These are phyloP conservation scores for Trinorchestia longiramus DNA, from an alignment of 1,140 invertebrate genomes.

Conservation along the genomic window DNA sequence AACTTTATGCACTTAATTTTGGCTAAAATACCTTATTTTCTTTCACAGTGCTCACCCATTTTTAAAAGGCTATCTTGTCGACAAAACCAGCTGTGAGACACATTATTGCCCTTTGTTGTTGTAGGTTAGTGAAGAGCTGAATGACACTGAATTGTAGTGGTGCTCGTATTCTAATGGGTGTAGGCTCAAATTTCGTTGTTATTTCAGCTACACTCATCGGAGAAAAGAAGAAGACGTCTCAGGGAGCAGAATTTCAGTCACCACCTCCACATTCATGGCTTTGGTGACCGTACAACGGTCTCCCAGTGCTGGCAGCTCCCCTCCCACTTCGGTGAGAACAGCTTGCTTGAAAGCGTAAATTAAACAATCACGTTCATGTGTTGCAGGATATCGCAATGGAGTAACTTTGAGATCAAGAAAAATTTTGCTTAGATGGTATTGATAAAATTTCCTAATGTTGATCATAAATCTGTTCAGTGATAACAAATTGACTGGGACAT, in stretches of 20 bases:
- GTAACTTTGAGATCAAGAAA: not conserved
- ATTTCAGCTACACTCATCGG: not conserved
- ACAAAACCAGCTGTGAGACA: not conserved
- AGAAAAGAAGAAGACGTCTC: not conserved
- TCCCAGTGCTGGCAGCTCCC: conserved; percentile 64
- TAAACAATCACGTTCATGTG: not conserved
- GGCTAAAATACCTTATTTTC: not conserved
- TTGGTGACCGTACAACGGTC: conserved; percentile 66
- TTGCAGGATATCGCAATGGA: not conserved
- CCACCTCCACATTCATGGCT: conserved; percentile 57
- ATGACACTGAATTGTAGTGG: not conserved
- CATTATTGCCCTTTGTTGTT: conserved; percentile 38
- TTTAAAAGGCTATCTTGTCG: not conserved
- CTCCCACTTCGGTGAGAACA: conserved; percentile 64
- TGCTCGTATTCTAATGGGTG: not conserved
- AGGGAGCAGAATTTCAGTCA: not conserved
- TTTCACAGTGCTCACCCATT: not conserved
- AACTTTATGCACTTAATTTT: not conserved
- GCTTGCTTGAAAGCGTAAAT: not conserved
- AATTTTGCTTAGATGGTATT: not conserved
- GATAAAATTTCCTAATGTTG: not conserved
- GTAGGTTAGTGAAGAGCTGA: conserved; percentile 14
- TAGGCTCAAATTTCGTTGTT: not conserved
- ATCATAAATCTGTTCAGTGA: not conserved
- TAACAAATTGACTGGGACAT: not conserved